Evolutionary conservation across 2,113 vertebrate genomes (phyloP).

Genomic region (Parotia lawesii): DNA sequence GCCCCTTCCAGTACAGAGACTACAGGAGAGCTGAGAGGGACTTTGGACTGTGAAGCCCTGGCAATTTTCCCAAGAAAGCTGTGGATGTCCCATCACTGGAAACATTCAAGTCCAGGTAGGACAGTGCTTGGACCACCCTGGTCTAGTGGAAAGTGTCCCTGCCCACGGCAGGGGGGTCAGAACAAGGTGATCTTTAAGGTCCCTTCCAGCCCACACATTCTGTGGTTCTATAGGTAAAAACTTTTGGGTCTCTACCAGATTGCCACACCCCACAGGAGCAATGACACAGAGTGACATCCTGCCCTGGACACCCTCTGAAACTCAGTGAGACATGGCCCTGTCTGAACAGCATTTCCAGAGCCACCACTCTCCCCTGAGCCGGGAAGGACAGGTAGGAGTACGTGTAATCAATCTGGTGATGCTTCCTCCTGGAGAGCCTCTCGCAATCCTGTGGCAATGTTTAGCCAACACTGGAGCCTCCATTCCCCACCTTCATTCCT

Average conservation of each 20-base stretch:
- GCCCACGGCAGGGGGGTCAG: not conserved
- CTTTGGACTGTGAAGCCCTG: too few relatives aligned
- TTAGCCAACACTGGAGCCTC: not conserved
- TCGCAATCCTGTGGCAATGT: not conserved
- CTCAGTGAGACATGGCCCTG: fast-evolving
- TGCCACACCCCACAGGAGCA: fast-evolving
- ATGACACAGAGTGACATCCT: not conserved
- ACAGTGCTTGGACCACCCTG: not conserved
- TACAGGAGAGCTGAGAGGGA: not conserved
- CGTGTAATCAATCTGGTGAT: fast-evolving
- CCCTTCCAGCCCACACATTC: not conserved
- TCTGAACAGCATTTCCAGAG: fast-evolving
- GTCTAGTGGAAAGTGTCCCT: not conserved
- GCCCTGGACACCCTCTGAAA: fast-evolving
- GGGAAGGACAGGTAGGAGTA: not conserved
- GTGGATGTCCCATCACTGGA: not conserved
- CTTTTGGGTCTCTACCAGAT: fast-evolving
- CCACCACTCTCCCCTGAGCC: fast-evolving
- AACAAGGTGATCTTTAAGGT: not conserved
- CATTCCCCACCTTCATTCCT: not conserved
- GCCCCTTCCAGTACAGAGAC: not conserved
- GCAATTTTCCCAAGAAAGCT: not conserved
- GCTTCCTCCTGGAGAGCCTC: not conserved
- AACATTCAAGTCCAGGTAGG: not conserved
- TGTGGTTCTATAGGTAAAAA: not conserved